These are phyloP conservation scores for Tetragnatha versicolor DNA, from an alignment of 1,140 invertebrate genomes.

Conservation along the genomic window DNA sequence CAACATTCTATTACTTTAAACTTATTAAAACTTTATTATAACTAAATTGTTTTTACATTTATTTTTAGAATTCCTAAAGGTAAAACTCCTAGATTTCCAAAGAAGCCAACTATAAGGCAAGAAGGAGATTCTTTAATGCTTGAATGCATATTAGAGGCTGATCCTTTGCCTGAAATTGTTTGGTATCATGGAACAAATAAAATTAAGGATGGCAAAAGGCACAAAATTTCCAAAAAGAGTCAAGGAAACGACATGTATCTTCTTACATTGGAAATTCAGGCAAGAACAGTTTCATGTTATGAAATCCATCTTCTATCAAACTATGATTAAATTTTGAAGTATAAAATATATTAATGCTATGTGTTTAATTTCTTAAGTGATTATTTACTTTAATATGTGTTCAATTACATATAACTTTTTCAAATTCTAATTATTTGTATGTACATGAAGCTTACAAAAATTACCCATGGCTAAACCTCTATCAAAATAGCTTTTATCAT, in stretches of 20 bases:
- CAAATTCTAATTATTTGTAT: no score
- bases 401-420: no score
- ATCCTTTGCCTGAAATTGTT: slow-evolving; percentile 92
- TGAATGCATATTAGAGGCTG: slow-evolving; percentile 94
- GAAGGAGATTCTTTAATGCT: slow-evolving; percentile 92
- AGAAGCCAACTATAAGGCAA: slow-evolving; percentile 96
- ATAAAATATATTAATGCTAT: no score
- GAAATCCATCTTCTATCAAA: no score
- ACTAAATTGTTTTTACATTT: slow-evolving; percentile 19
- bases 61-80: slow-evolving; percentile 85
- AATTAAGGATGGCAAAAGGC: slow-evolving; percentile 79
- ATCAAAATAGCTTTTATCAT: no score
- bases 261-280: slow-evolving; percentile 77
- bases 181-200: slow-evolving; percentile 90
- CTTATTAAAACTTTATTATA: not conserved
- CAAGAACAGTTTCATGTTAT: slow-evolving; percentile 56
- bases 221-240: slow-evolving; percentile 85
- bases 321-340: no score
- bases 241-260: slow-evolving; percentile 85
- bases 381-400: no score
- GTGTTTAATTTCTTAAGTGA: no score
- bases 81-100: slow-evolving; percentile 93
- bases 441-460: no score
- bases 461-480: no score
- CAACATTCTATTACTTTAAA: no score